Conservation (phyloP, 2,888 invertebrate species). For the Eupithecia pulchellata region DNA sequence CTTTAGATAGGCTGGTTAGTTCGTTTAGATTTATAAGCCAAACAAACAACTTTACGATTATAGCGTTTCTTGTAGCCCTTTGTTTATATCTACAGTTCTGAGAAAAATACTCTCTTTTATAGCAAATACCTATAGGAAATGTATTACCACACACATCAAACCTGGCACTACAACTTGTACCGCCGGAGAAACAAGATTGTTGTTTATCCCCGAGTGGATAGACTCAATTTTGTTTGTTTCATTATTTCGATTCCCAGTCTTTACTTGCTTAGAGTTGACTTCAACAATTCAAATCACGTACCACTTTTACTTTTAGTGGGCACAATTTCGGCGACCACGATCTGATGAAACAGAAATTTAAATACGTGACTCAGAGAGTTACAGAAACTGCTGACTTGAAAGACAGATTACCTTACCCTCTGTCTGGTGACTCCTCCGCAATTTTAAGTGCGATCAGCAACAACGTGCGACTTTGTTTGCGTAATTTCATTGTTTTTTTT, state of each 20-base stretch:
- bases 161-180: neutral
- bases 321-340: constrained; percentile 32
- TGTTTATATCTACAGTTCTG: neutral
- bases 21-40: constrained; percentile 25
- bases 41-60: constrained; percentile 34
- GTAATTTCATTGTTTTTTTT: neutral
- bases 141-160: neutral
- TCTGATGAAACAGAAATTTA: constrained; percentile 32
- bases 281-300: constrained; percentile 32
- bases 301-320: constrained; percentile 36
- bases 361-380: constrained; percentile 30
- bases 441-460: neutral
- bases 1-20: constrained; percentile 9
- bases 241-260: neutral
- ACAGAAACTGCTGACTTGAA: neutral
- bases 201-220: constrained; percentile 1
- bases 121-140: neutral
- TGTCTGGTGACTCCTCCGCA: neutral
- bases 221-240: constrained; percentile 9
- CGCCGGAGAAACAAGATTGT: neutral
- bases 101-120: neutral
- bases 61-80: constrained; percentile 17
- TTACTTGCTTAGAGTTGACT: neutral
- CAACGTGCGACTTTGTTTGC: neutral
- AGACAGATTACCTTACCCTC: neutral